A percentile compares a stretch with the other conserved stretches of the same genome.
Evolutionary conservation across 2,888 invertebrate genomes (phyloP).

Genomic region (Urechis unicinctus): DNA sequence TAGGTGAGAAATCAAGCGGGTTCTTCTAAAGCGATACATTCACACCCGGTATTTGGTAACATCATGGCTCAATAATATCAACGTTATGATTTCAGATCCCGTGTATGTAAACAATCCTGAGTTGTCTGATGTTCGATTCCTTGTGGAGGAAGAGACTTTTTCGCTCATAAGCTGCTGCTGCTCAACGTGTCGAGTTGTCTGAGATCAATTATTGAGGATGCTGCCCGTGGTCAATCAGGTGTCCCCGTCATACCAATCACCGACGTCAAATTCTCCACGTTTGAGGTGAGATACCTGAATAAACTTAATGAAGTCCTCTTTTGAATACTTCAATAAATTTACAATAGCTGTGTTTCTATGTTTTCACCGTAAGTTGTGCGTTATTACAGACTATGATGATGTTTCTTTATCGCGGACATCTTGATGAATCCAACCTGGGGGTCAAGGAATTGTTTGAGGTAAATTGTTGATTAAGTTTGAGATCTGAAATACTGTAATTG

Average conservation of each 20-base stretch:
- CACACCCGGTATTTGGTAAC: no score
- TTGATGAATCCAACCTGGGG: neutral
- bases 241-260: constrained; percentile 80
- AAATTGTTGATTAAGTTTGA: no score
- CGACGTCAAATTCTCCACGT: constrained; percentile 85
- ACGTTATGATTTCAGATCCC: no score
- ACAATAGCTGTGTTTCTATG: neutral
- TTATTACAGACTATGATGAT: neutral
- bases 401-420: neutral
- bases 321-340: neutral
- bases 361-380: neutral
- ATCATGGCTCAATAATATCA: neutral
- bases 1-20: constrained; percentile 1
- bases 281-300: constrained; percentile 62
- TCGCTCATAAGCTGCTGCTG: constrained; percentile 87
- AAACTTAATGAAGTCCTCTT: neutral
- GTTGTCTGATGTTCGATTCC: constrained; percentile 83
- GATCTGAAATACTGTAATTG: no score
- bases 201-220: constrained; percentile 73
- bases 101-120: constrained; percentile 91
- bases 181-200: constrained; percentile 83
- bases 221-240: constrained; percentile 45
- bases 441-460: neutral
- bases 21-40: no score
- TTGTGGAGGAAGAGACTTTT: constrained; percentile 86